Percentiles rank a stretch among this genome's conserved stretches.
phyloP scores from a whole-genome alignment of 2,888 invertebrate species.

The Polietes domitor region DNA sequence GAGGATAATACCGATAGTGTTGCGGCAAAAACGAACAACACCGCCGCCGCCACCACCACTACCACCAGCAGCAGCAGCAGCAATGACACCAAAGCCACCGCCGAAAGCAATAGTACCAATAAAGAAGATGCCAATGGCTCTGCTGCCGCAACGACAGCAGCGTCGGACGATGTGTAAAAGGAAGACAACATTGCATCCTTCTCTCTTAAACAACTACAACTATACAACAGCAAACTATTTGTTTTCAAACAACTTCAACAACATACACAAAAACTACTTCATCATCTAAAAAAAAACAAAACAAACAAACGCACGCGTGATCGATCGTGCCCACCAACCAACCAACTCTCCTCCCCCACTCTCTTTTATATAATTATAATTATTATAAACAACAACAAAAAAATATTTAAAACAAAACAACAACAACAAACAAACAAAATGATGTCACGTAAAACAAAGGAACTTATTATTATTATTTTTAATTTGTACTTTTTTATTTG shows the following conservation, averaged over 20 bases:
- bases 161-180: conserved; percentile 77
- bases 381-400: conserved; percentile 12
- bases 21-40: conserved; percentile 71
- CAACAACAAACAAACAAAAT: conserved; percentile 3
- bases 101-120: conserved; percentile 60
- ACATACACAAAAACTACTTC: conserved; percentile 19
- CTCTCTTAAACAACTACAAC: conserved; percentile 3
- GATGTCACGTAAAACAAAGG: conserved; percentile 33
- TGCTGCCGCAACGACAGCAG: conserved; percentile 64
- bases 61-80: conserved; percentile 67
- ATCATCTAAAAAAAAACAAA: conserved; percentile 2
- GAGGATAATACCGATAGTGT: conserved; percentile 76
- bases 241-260: conserved; percentile 15
- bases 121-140: conserved; percentile 69
- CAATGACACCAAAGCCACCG: conserved; percentile 68
- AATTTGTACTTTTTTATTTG: conserved; percentile 33
- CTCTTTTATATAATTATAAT: conserved; percentile 37
- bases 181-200: conserved; percentile 19
- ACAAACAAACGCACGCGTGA: conserved; percentile 22
- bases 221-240: background rate
- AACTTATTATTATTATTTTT: conserved; percentile 42
- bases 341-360: conserved; percentile 1
- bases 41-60: conserved; percentile 62
- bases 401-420: background rate
- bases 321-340: conserved; percentile 8